phyloP scores from a whole-genome alignment of 2,888 invertebrate genomes.

The Meliscaeva auricollis region DNA sequence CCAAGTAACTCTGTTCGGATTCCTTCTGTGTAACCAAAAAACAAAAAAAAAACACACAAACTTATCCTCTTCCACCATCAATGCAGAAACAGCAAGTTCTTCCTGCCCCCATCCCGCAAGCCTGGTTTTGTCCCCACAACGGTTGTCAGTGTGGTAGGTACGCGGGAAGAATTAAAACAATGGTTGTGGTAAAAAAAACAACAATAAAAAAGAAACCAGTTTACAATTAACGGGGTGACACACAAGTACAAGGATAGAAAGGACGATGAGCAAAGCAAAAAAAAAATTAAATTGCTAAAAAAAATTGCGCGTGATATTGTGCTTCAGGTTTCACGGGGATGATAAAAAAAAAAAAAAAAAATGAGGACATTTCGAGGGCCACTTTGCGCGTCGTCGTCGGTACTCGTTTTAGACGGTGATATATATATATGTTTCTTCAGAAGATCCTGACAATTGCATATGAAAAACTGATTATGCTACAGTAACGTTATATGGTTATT shows the following conservation, averaged over 20 bases:
- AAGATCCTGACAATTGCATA: not conserved
- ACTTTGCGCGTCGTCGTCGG: conserved; percentile 50
- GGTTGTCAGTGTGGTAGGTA: conserved; percentile 24
- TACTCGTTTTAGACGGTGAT: conserved; percentile 17
- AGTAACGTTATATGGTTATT: too few relatives aligned
- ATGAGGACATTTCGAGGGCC: conserved; percentile 67
- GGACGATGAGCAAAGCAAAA: conserved; percentile 31
- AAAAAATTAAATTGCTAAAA: conserved; percentile 39
- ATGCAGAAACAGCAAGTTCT: conserved; percentile 30
- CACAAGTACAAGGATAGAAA: conserved; percentile 59
- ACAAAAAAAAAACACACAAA: conserved; percentile 33
- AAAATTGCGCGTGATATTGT: conserved; percentile 64
- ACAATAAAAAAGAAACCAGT: conserved; percentile 34
- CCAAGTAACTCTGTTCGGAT: conserved; percentile 38
- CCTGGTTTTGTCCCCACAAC: conserved; percentile 4
- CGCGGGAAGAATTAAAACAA: conserved; percentile 56
- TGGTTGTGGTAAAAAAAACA: conserved; percentile 21
- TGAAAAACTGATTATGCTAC: not conserved
- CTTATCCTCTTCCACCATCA: conserved; percentile 43
- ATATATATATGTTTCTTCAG: not conserved
- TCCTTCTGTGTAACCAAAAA: conserved; percentile 20
- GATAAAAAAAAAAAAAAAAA: conserved; percentile 39
- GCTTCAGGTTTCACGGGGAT: conserved; percentile 35
- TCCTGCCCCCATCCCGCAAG: not conserved
- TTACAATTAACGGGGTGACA: conserved; percentile 72